A percentile compares a stretch with the other conserved stretches of the same genome.
Conservation (phyloP, 2,113 vertebrate species). For the Pipa parva region DNA sequence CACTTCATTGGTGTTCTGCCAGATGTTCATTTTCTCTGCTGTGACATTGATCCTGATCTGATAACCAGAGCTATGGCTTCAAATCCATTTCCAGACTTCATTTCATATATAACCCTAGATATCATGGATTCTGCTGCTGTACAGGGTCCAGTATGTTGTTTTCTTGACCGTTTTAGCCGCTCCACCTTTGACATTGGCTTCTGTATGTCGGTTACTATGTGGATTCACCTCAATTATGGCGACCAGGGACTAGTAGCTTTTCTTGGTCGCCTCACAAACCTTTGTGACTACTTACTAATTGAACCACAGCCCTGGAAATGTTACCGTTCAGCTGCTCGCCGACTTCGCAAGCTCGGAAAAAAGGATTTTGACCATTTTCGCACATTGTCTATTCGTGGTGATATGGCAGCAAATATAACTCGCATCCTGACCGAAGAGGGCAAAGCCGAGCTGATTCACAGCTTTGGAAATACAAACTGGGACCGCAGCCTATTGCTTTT, state of each 20-base stretch:
- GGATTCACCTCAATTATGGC: slow-evolving; percentile 90
- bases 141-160: slow-evolving; percentile 55
- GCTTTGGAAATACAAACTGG: slow-evolving; percentile 84
- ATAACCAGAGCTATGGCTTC: slow-evolving; percentile 67
- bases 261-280: slow-evolving; percentile 68
- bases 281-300: slow-evolving; percentile 73
- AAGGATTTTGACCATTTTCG: slow-evolving; percentile 83
- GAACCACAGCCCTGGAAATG: slow-evolving; percentile 94
- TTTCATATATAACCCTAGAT: slow-evolving; percentile 78
- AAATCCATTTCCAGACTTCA: slow-evolving; percentile 70
- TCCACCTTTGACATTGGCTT: slow-evolving; percentile 74
- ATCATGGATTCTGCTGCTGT: slow-evolving; percentile 64
- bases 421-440: slow-evolving; percentile 72
- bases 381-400: slow-evolving; percentile 70
- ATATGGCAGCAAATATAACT: slow-evolving; percentile 63
- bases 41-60: slow-evolving; percentile 79
- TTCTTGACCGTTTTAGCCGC: slow-evolving; percentile 62
- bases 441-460: slow-evolving; percentile 72
- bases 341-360: slow-evolving; percentile 79
- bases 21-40: slow-evolving; percentile 74
- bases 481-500: slow-evolving; percentile 82
- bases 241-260: slow-evolving; percentile 73
- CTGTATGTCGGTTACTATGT: slow-evolving; percentile 93
- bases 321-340: slow-evolving; percentile 82
- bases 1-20: slow-evolving; percentile 15